phyloP scores from a whole-genome alignment of 23 tunicate genomes.

The Phallusia fumigata region DNA sequence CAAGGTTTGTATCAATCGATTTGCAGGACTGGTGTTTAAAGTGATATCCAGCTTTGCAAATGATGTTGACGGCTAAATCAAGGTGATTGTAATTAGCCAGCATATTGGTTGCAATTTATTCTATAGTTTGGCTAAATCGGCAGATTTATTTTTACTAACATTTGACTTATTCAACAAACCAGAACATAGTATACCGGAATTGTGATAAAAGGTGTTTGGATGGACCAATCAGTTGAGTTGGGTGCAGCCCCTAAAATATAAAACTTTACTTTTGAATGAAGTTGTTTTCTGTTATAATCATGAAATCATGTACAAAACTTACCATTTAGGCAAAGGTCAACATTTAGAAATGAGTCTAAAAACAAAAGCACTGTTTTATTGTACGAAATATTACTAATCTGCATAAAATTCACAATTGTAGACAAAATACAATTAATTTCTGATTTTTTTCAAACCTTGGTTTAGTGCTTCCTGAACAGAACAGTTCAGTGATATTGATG shows the following conservation, averaged over 20 bases:
- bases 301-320: background rate
- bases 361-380: background rate
- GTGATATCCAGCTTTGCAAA: background rate
- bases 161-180: too few species aligned
- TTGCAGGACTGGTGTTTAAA: background rate
- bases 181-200: background rate
- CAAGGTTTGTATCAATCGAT: background rate
- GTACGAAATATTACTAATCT: too few species aligned
- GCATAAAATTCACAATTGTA: background rate
- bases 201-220: background rate
- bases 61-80: background rate
- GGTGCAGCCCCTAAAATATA: background rate
- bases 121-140: too few species aligned
- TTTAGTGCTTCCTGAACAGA: background rate
- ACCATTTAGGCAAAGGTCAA: background rate
- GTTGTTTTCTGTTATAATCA: background rate
- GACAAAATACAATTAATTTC: background rate
- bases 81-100: background rate
- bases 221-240: constrained; percentile 5
- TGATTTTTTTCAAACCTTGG: background rate
- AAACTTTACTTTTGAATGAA: background rate
- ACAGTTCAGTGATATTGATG: background rate
- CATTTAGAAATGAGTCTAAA: background rate
- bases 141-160: too few species aligned
- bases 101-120: background rate